Percentiles rank a stretch among this genome's conserved stretches.
Conservation (phyloP, 1,140 invertebrate species). For the Cydia splendana region DNA sequence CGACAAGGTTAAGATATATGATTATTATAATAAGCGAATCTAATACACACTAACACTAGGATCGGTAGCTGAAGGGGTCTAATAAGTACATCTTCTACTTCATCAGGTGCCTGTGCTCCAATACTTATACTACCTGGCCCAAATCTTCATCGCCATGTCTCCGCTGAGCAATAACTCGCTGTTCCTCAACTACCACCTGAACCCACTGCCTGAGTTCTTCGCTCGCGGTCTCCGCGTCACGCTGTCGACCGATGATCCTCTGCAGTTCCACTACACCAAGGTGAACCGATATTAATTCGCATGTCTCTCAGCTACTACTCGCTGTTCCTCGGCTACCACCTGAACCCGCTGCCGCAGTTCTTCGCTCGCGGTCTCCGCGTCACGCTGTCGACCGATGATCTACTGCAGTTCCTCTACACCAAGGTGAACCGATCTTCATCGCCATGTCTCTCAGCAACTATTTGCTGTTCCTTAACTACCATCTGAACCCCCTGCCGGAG, state of each 20-base stretch:
- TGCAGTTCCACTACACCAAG: conserved; percentile 99
- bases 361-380: conserved; percentile 96
- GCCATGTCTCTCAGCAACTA: conserved; percentile 99
- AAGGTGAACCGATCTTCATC: conserved; percentile 95
- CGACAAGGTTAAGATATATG: too few relatives aligned
- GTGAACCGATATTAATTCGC: conserved; percentile 66
- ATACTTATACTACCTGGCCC: conserved; percentile 98
- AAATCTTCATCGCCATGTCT: conserved; percentile 99
- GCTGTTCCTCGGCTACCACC: conserved; percentile 98
- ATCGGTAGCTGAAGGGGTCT: too few relatives aligned
- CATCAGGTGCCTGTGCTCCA: conserved; percentile 94
- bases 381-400: conserved; percentile 98
- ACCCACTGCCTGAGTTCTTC: conserved; percentile 98
- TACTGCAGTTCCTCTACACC: conserved; percentile 99
- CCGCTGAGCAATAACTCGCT: conserved; percentile 99
- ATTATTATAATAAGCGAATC: too few relatives aligned
- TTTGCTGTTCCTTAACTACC: conserved; percentile 99
- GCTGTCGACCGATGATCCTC: conserved; percentile 98
- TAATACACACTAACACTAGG: too few relatives aligned
- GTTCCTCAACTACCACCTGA: conserved; percentile 99
- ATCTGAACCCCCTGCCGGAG: conserved; percentile 98
- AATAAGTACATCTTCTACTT: conserved; percentile 39
- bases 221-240: conserved; percentile 96
- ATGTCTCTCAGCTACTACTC: conserved; percentile 99
- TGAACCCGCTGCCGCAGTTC: conserved; percentile 99